Evolutionary conservation across 2,888 invertebrate species (phyloP), one percentile per base, ranked within the genome.

Genomic region (Drosophila acutilabella): DNA sequence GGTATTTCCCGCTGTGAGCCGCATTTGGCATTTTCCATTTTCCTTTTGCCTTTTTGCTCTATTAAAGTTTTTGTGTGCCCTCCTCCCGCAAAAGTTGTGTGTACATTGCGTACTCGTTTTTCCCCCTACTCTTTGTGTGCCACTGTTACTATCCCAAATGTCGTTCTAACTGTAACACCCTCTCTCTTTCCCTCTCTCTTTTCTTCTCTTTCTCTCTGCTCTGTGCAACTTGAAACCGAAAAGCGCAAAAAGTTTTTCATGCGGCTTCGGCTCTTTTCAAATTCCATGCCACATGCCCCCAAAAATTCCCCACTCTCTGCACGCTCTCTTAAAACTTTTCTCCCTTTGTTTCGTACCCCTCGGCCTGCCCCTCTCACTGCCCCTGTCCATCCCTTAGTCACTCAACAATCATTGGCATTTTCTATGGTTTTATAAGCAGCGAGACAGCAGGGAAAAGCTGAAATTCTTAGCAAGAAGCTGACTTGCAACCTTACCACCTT

Each of bases 201-300:
- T 52, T 36, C 51, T n/a, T 47, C 8, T 44, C 4, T 36, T 7
- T 54, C 6, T 20, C 16, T 57, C 16, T 4, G 30, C 16, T 57
- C 16, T 48, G 18, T 52, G 68, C 79, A 76, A 76, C 61, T 65
- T 59, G 65, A 71, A 65, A 66, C 80, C 76, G 70, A 76, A 80
- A 77, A 77, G 71, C 71, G 71, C 77, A 78, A 78, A 77, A 78
- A 77, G 62, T 76, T 82, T 70, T 67, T 65, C 71, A 74, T 88
- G 82, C 77, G 75, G 80, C 68, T 86, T 78, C 66, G 78, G 62
- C 64, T 66, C 67, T 73, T 88, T 78, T 74, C 70, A 84, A 81
- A 59, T 76, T 65, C 65, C 51, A 68, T 72, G 60, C 64, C 67
- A 41, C 56, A 38, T 40, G 14, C 52, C 36, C 13, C 62, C 13